Base-by-base conservation (phyloP, 2,888 invertebrate species). In the Tenthredo distinguenda region DNA sequence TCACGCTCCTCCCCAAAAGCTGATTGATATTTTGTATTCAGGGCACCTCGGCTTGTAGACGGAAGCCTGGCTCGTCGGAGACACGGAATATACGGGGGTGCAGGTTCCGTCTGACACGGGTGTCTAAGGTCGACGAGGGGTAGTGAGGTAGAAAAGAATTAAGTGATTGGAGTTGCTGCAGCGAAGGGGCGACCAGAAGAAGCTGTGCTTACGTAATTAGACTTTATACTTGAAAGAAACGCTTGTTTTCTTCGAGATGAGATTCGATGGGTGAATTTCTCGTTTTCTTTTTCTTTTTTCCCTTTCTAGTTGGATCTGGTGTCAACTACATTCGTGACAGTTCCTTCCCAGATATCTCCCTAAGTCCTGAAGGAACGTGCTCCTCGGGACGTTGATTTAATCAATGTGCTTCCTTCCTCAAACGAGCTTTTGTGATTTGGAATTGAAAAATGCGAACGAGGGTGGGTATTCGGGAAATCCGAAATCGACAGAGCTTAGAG, bases 21-120 rank as follows among this genome's bases (percentile, higher is more conserved):
- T 92, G 92, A 93, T 92, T 93, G 92, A 93, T 92, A 92, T 92
- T 93, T 93, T 92, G 91, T 92, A 93, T 92, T 93, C 92, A 91
- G 88, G 88, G 87, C 89, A 82, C 86, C 88, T 84, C 87, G 86
- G 71, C 77, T 77, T 77, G 77, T 77, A 68, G 83, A 68, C 31
- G 65, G 31, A 47, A 21, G 26, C 26, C 77, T 86, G 85, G 15
- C 37, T 83, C 40, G 86, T 62, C 62, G 71, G 81, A 40, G 77
- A 85, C 74, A 71, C 26, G 71, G 74, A 68, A 15, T 72, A 68
- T 21, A 62, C 18, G 55, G 55, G 47, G 82, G 62, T 62, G 50
- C 83, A 71, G 68, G 47, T 47, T 68, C 83, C 31, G 47, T 50
- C 68, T 71, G 83, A 83, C 83, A 83, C 71, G 68, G 77, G 37